Percentiles rank a stretch among this genome's conserved stretches.
Conservation (phyloP, 2,113 vertebrate genomes). For the Xenus cinereus region DNA sequence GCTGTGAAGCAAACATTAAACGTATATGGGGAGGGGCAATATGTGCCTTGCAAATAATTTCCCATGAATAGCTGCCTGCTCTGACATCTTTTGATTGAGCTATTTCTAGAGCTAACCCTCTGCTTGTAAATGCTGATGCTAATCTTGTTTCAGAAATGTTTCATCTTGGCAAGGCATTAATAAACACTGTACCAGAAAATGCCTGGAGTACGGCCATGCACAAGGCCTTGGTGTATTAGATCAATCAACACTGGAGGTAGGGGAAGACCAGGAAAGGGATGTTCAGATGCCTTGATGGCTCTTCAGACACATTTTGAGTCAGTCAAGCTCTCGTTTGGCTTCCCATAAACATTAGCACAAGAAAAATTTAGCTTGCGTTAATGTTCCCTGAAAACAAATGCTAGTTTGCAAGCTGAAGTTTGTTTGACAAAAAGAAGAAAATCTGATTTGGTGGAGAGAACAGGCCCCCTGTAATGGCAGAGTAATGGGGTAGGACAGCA, state of each 20-base stretch:
- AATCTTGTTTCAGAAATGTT: constrained; percentile 53
- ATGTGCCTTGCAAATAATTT: not conserved
- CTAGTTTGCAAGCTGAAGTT: not conserved
- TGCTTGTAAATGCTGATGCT: constrained; percentile 45
- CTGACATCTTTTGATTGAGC: constrained; percentile 27
- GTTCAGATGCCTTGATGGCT: not conserved
- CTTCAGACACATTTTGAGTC: not conserved
- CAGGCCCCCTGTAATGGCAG: not conserved
- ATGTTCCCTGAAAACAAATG: not conserved
- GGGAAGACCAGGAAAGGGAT: not conserved
- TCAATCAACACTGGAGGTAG: not conserved
- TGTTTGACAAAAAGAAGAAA: not conserved
- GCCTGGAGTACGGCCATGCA: not conserved
- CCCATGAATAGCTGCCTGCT: not conserved
- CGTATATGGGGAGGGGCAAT: not conserved
- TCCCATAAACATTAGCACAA: not conserved
- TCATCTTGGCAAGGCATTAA: constrained; percentile 42
- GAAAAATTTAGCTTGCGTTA: not conserved
- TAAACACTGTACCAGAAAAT: constrained; percentile 18
- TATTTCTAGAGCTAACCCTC: constrained; percentile 37
- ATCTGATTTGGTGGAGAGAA: not conserved
- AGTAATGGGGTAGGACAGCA: not conserved
- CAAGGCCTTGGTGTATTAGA: not conserved
- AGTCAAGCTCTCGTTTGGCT: not conserved
- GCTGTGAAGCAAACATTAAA: not conserved